Evolutionary conservation across 2,113 vertebrate species (phyloP).

Genomic region (Cercocebus atys): DNA sequence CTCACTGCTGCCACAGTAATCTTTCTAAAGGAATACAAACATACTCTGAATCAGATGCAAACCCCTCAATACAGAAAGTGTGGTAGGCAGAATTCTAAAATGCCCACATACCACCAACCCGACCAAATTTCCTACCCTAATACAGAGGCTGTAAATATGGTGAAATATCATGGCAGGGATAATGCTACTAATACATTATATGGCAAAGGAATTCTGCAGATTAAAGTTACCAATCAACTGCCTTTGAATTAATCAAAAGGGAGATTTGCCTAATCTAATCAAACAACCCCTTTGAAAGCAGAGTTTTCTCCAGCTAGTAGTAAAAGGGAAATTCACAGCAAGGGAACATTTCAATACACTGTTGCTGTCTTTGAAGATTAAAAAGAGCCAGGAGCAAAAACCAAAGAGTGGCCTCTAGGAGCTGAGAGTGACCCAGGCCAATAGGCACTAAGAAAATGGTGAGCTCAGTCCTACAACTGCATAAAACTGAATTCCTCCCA

Average conservation of each 20-base stretch:
- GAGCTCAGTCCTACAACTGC: neutral
- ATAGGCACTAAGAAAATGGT: neutral
- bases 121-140: neutral
- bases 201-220: neutral
- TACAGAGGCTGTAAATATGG: neutral
- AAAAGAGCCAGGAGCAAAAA: neutral
- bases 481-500: neutral
- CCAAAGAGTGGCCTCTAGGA: neutral
- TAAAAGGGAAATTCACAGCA: neutral
- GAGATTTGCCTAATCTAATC: neutral
- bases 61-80: neutral
- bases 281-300: neutral
- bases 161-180: neutral
- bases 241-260: neutral
- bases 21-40: neutral
- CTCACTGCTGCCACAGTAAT: neutral
- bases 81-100: neutral
- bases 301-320: neutral
- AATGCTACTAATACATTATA: neutral
- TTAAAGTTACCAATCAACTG: neutral
- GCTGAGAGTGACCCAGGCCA: neutral
- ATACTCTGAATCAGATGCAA: neutral
- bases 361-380: neutral
- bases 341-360: neutral
- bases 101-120: too few species aligned